A percentile compares a stretch with the other conserved stretches of the same genome.
Conservation (phyloP, 2,888 invertebrate species). For the Cistogaster globosa region DNA sequence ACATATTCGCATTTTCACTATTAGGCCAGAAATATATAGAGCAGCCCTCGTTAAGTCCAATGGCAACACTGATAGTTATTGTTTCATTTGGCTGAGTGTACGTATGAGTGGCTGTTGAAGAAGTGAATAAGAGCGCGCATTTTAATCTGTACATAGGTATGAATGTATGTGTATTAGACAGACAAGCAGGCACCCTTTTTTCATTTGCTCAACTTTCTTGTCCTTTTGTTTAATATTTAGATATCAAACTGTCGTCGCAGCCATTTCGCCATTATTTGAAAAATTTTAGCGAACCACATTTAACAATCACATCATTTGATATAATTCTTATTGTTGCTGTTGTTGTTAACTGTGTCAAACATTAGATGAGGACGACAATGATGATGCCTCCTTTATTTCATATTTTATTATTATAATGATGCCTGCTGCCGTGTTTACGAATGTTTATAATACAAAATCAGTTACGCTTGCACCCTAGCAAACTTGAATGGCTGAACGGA, state of each 20-base stretch:
- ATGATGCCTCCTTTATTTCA: conserved; percentile 54
- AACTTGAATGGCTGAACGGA: conserved; percentile 43
- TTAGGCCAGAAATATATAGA: no score
- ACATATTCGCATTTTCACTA: no score
- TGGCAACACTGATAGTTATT: conserved; percentile 18
- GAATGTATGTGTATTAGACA: not conserved
- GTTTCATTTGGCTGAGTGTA: not conserved
- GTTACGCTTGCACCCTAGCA: conserved; percentile 76
- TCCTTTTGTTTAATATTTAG: conserved; percentile 61
- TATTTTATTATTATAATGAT: conserved; percentile 72
- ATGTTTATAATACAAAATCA: conserved; percentile 78
- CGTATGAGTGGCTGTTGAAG: not conserved
- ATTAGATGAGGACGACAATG: conserved; percentile 33
- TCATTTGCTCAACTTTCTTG: conserved; percentile 11
- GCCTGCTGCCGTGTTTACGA: conserved; percentile 77
- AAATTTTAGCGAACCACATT: conserved; percentile 53
- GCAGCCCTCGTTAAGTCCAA: no score
- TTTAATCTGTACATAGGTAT: not conserved
- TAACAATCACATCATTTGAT: conserved; percentile 59
- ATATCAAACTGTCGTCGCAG: conserved; percentile 71
- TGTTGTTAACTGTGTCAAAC: conserved; percentile 32
- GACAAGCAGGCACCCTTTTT: conserved; percentile 59
- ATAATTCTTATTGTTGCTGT: conserved; percentile 26
- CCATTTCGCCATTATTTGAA: conserved; percentile 69
- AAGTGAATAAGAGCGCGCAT: conserved; percentile 20